phyloP scores from a whole-genome alignment of 2,797 vertebrate genomes.

The Sebastes steindachneri region DNA sequence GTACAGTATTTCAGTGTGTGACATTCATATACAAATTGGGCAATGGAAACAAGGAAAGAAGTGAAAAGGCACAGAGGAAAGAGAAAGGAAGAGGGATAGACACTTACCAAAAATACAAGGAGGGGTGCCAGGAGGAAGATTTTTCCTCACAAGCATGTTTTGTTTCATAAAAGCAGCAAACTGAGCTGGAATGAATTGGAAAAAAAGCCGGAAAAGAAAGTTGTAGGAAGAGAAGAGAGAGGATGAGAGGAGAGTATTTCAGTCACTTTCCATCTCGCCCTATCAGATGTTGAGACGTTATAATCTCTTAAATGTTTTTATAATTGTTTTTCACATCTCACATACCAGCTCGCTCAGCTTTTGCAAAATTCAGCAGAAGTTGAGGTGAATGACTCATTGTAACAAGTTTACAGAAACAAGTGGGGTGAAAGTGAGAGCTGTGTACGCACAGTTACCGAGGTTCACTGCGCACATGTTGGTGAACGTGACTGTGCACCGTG shows the following conservation, averaged over 20 bases:
- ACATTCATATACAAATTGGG: conserved; percentile 11
- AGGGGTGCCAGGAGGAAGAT: conserved; percentile 94
- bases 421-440: neutral
- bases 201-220: conserved; percentile 78
- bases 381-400: conserved; percentile 43
- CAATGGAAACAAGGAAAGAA: conserved; percentile 41
- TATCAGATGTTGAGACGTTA: conserved; percentile 53
- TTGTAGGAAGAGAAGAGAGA: conserved; percentile 72
- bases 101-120: conserved; percentile 99
- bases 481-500: neutral
- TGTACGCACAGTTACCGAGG: conserved; percentile 5
- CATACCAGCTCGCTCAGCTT: neutral
- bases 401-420: conserved; percentile 39
- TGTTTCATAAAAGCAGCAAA: conserved; percentile 99
- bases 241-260: conserved; percentile 75
- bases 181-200: conserved; percentile 94
- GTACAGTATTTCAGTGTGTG: neutral
- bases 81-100: conserved; percentile 72
- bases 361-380: conserved; percentile 9
- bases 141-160: conserved; percentile 99
- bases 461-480: neutral
- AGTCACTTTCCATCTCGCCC: conserved; percentile 69
- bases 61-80: conserved; percentile 48
- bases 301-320: conserved; percentile 9
- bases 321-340: conserved; percentile 21